phyloP scores from a whole-genome alignment of 2,888 invertebrate genomes.

The Synergus gifuensis region DNA sequence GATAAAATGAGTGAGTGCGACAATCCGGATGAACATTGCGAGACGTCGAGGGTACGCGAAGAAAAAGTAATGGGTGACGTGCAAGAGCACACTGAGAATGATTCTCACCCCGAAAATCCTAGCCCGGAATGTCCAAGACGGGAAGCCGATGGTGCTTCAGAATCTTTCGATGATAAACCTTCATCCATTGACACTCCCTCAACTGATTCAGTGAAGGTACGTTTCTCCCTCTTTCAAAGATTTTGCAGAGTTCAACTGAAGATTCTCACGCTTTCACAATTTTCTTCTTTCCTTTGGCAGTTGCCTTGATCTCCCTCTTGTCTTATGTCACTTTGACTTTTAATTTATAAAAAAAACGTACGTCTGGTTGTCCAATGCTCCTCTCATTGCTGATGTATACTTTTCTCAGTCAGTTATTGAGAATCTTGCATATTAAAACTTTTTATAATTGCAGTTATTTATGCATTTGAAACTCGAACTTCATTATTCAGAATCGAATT shows the following conservation, averaged over 20 bases:
- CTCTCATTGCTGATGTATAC: not conserved
- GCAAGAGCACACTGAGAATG: constrained; percentile 65
- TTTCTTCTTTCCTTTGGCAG: constrained; percentile 1
- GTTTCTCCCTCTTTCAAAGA: constrained; percentile 38
- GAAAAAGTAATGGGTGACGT: constrained; percentile 74
- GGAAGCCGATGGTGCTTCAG: constrained; percentile 55
- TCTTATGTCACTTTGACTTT: not conserved
- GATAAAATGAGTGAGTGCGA: constrained; percentile 52
- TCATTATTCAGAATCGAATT: not conserved
- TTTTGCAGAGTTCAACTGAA: not conserved
- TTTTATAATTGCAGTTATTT: not conserved
- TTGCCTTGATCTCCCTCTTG: not conserved
- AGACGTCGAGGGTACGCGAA: constrained; percentile 54
- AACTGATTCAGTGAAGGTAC: constrained; percentile 56
- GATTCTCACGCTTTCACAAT: constrained; percentile 40
- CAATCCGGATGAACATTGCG: constrained; percentile 47
- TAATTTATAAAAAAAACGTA: not conserved
- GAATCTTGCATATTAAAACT: not conserved
- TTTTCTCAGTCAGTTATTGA: not conserved
- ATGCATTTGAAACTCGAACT: not conserved
- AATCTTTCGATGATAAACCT: constrained; percentile 54
- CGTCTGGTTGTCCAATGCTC: not conserved
- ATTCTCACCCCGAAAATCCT: constrained; percentile 46
- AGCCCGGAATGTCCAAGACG: constrained; percentile 50
- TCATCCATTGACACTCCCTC: constrained; percentile 53